Base-by-base conservation (phyloP, 1,140 invertebrate species). In the Drosophila bifasciata region DNA sequence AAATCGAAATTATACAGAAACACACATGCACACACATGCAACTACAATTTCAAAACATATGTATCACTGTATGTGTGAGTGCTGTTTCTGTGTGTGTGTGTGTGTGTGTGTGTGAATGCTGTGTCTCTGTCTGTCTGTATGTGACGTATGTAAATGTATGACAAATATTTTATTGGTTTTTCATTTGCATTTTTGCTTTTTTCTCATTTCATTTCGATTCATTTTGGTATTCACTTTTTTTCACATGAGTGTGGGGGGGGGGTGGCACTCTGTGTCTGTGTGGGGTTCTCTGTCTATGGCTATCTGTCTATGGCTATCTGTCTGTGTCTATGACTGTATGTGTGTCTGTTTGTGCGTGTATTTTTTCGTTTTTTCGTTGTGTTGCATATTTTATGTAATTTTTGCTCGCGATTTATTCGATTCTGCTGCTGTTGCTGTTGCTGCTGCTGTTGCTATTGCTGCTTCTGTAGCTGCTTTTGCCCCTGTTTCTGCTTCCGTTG, bases 91-190 rank as follows among this genome's bases (percentile, higher is more conserved):
- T n/a, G n/a, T n/a, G n/a, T n/a, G n/a, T n/a, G n/a, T n/a, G n/a
- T n/a, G n/a, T n/a, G n/a, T n/a, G n/a, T n/a, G n/a, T n/a, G n/a
- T n/a, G n/a, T n/a, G n/a, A n/a, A n/a, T n/a, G n/a, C n/a, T n/a
- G n/a, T n/a, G n/a, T n/a, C n/a, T n/a, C n/a, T 49, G 4, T 2
- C 19, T 13, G 17, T 17, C 15, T 51, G 32, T 39, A 21, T 56
- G 48, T 57, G 76, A 53, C 57, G 51, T 66, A 66, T 74, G 69
- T 74, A 74, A 74, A 74, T n/a, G n/a, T n/a, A n/a, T 73, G 58
- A 63, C 57, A 79, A 70, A 75, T 85, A 67, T 76, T 84, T 62
- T 71, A 83, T 83, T 84, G 79, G 79, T 63, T 56, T 79, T 84
- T 70, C 63, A 84, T 83, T 83, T 70, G 79, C 69, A 78, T 74